Base-by-base conservation (phyloP, 2,113 vertebrate genomes). In the Saguinus imperator region DNA sequence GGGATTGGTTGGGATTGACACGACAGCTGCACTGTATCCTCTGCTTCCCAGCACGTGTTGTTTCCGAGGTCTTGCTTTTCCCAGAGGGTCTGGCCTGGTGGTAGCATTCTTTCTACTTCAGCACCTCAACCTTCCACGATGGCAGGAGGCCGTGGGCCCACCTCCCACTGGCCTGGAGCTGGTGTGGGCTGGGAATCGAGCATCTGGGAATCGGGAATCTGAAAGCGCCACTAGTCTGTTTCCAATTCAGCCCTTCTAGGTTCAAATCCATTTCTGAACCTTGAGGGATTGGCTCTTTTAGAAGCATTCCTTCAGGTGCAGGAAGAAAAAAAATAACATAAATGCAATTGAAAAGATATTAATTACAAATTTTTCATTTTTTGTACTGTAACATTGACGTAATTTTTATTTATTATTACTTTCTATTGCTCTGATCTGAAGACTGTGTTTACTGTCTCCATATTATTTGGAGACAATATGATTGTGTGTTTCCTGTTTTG, bases 401-500 rank as follows among this genome's bases (percentile, higher is more conserved):
- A 70, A 58, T 48, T 92, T 94, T 94, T 82, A 66, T 77, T 57
- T 58, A 64, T 86, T 45, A 52, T 52, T 83, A 57, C 52, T 50
- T 21, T 94, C 68, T 91, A 40, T 8, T 87, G 7, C 4, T 43
- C 52, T 73, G 43, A 76, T 48, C 43, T 16, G 64, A 83, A 94
- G 43, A 40, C 21, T 50, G 35, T 76, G 32, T 64, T 32, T 29
- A 23, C 27, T 68, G 8, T 64, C 29, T 43, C 21, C 48, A 29
- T 43, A 18, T 50, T n/a, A 52, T 75, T 94, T 92, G 43, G 61
- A 32, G 21, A 17, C 43, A 55, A 43, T n/a, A 14, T 88, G 80
- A 27, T 5, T 37, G 35, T 40, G 7, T 13, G 8, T 58, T 77
- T 92, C 23, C 45, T 61, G 16, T 92, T 83, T 58, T 35, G 10